These are phyloP conservation scores for Oceanites oceanicus DNA, from an alignment of 2,113 vertebrate genomes.

Conservation along the genomic window DNA sequence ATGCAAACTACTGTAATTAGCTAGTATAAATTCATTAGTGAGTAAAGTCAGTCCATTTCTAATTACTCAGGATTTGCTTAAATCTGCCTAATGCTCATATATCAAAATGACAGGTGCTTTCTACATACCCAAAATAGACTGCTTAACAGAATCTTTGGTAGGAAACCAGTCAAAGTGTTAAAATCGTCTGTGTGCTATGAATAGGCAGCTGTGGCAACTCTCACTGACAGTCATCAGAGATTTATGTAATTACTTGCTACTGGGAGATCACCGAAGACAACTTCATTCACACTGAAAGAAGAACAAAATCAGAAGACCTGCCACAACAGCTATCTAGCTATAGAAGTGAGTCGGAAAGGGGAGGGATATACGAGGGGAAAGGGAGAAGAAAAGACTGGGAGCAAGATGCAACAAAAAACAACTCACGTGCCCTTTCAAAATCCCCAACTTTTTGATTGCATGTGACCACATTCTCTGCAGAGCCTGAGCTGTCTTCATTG, in stretches of 20 bases:
- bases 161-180: not conserved
- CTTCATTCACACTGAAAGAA: not conserved
- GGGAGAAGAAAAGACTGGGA: not conserved
- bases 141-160: not conserved
- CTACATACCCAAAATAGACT: not conserved
- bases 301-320: not conserved
- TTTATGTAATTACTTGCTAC: not conserved
- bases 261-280: not conserved
- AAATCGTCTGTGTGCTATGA: not conserved
- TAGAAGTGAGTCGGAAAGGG: not conserved
- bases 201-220: not conserved
- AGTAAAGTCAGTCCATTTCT: not conserved
- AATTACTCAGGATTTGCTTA: slow-evolving; percentile 12
- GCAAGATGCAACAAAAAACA: slow-evolving; percentile 59
- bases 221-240: not conserved
- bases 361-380: not conserved
- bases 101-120: not conserved
- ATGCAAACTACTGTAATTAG: slow-evolving; percentile 3
- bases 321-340: not conserved
- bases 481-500: slow-evolving; percentile 85
- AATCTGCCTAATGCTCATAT: not conserved
- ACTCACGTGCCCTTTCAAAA: slow-evolving; percentile 89
- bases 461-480: slow-evolving; percentile 89
- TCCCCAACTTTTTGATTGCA: slow-evolving; percentile 87
- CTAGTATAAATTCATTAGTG: not conserved